phyloP scores from a whole-genome alignment of 2,888 invertebrate genomes.

The Chymomyza procnemis region DNA sequence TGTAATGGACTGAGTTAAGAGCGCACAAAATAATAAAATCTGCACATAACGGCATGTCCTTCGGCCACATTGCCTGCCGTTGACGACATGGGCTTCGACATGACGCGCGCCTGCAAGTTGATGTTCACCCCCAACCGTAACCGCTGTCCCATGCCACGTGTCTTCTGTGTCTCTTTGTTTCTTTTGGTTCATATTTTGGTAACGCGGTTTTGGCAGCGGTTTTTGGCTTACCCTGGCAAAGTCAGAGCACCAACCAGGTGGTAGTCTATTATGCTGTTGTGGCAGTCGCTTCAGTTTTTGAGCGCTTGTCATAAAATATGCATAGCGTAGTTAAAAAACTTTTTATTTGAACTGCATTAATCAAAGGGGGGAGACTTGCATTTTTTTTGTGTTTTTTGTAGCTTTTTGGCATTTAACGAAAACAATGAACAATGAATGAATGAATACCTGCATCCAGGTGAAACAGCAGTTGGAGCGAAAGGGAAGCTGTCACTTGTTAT shows the following conservation, averaged over 20 bases:
- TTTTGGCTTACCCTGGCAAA: conserved; percentile 8
- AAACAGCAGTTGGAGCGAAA: neutral
- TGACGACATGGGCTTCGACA: conserved; percentile 53
- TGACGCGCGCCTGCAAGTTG: conserved; percentile 58
- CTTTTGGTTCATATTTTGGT: neutral
- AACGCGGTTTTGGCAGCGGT: conserved; percentile 32
- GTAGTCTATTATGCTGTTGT: conserved; percentile 35
- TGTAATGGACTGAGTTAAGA: neutral
- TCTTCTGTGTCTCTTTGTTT: neutral
- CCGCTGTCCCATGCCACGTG: conserved; percentile 8
- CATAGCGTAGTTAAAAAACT: conserved; percentile 72
- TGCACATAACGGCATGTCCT: conserved; percentile 20
- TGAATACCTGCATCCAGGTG: neutral
- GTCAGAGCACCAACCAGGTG: conserved; percentile 26
- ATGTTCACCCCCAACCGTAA: conserved; percentile 2
- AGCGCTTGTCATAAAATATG: conserved; percentile 70
- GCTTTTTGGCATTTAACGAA: conserved; percentile 43
- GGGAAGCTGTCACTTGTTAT: neutral
- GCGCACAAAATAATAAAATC: conserved; percentile 19
- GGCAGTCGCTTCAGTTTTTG: conserved; percentile 48
- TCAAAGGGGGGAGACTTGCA: no score
- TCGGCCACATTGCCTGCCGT: conserved; percentile 45
- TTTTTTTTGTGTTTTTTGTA: conserved; percentile 1
- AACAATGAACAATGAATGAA: conserved; percentile 42
- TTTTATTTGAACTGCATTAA: conserved; percentile 69